Conservation (phyloP, 2,797 vertebrate species). For the Loriculus beryllinus region DNA sequence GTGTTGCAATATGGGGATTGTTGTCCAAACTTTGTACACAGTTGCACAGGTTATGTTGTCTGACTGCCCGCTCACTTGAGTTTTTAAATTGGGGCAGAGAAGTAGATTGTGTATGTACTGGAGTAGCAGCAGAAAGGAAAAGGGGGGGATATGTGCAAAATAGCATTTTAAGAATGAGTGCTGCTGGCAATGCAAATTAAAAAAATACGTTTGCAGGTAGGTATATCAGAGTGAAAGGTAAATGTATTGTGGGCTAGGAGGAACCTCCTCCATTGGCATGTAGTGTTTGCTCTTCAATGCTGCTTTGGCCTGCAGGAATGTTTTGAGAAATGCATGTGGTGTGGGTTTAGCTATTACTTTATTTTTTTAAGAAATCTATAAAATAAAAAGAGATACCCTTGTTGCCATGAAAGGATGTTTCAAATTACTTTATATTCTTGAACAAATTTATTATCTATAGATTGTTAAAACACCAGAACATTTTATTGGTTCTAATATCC, state of each 20-base stretch:
- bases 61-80: accelerated
- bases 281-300: not conserved
- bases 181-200: not conserved
- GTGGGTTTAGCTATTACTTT: not conserved
- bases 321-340: not conserved
- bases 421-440: not conserved
- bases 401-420: not conserved
- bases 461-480: not conserved
- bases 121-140: not conserved
- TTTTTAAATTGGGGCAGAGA: not conserved
- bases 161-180: not conserved
- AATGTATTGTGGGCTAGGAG: accelerated
- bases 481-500: not conserved
- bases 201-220: not conserved
- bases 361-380: not conserved
- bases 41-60: not conserved
- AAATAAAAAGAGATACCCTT: not conserved
- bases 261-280: not conserved
- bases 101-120: accelerated
- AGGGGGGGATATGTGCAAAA: not conserved
- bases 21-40: not conserved
- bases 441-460: not conserved
- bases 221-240: not conserved
- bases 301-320: not conserved
- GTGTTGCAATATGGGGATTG: not conserved